These are phyloP conservation scores for Rhipidura dahli DNA, from an alignment of 2,113 vertebrate genomes.

Conservation along the genomic window DNA sequence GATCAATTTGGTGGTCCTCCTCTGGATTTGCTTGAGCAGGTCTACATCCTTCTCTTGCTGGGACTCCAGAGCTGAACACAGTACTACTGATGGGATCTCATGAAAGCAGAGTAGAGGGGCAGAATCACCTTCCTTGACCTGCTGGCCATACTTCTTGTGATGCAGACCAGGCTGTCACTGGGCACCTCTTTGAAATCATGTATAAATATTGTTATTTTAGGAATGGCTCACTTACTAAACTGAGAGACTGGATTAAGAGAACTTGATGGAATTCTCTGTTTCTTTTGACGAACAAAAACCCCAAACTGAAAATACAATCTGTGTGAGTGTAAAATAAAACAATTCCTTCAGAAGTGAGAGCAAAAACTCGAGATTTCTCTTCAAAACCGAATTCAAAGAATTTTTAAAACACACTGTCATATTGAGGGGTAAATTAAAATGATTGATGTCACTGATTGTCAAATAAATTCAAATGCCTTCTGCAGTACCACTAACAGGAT, in stretches of 20 bases:
- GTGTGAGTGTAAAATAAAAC: background rate
- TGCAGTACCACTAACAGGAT: background rate
- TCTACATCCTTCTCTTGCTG: background rate
- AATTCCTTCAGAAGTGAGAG: background rate
- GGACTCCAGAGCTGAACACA: background rate
- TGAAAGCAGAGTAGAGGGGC: background rate
- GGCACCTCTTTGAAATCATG: background rate
- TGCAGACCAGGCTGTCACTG: background rate
- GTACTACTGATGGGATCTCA: background rate
- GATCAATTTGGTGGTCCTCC: background rate
- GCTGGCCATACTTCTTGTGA: background rate
- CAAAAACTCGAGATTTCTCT: background rate
- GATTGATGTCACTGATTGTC: background rate
- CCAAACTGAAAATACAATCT: background rate
- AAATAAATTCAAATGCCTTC: background rate
- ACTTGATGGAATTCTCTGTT: background rate
- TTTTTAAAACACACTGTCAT: background rate
- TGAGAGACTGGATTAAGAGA: background rate
- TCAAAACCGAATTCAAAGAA: background rate
- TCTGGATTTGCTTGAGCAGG: background rate
- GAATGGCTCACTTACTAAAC: background rate
- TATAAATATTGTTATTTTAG: background rate
- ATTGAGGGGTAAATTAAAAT: background rate
- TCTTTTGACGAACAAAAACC: background rate
- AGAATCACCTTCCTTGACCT: background rate